A percentile compares a stretch with the other conserved stretches of the same genome.
Evolutionary conservation across 1,140 invertebrate genomes (phyloP).

Genomic region (Copidosoma floridanum): DNA sequence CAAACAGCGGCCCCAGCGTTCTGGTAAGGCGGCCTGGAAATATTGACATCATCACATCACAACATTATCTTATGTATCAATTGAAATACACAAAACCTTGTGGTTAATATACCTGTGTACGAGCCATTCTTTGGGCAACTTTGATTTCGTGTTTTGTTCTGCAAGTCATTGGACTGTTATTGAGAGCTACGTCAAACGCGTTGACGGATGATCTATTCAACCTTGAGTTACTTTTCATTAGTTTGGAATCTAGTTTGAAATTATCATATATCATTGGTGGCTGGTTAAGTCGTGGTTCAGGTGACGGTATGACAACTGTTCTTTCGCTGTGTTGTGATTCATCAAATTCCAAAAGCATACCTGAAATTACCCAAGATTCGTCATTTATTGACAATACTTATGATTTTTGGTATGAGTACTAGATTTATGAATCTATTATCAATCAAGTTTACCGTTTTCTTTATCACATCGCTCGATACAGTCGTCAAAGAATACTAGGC

Average conservation of each 20-base stretch:
- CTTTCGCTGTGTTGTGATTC: constrained; percentile 77
- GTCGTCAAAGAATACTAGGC: constrained; percentile 96
- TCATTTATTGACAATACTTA: no score
- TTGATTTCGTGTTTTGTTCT: constrained; percentile 94
- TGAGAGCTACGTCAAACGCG: constrained; percentile 60
- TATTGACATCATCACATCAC: neutral
- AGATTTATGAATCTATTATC: no score
- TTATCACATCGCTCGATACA: constrained; percentile 79
- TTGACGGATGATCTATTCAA: constrained; percentile 48
- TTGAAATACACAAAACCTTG: no score
- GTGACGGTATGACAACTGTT: constrained; percentile 95
- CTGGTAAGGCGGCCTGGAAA: constrained; percentile 61
- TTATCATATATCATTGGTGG: constrained; percentile 47
- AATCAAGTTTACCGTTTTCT: constrained; percentile 60
- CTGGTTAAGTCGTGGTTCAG: constrained; percentile 67
- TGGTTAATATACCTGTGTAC: constrained; percentile 70
- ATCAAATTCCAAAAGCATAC: constrained; percentile 72
- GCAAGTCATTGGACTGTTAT: constrained; percentile 84
- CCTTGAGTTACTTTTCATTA: constrained; percentile 58
- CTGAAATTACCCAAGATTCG: no score
- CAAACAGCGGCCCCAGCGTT: constrained; percentile 89
- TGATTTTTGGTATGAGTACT: no score
- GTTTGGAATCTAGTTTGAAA: constrained; percentile 59
- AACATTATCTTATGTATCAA: neutral
- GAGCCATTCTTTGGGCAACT: constrained; percentile 84